Base-by-base conservation (phyloP, 2,888 invertebrate genomes). In the Tenthredo livida region DNA sequence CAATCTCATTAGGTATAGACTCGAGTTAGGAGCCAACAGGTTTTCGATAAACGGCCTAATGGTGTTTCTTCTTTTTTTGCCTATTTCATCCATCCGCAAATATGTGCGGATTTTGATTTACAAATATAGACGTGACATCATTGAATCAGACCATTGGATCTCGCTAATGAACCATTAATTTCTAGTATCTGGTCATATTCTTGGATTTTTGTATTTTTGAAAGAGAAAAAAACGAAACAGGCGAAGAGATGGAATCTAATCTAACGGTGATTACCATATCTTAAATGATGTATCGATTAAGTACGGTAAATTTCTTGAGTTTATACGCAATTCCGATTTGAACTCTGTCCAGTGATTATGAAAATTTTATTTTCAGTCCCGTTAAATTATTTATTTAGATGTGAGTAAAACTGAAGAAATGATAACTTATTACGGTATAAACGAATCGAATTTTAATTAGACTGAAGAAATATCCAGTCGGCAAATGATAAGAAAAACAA, bases 261-360 rank as follows among this genome's bases (percentile, higher is more conserved):
- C 40, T 73, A 73, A 73, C 73, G 73, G 73, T 43, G 25, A 43
- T 73, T 73, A 12, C 15, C 43, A 21, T 21, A 43, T 43, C 40
- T 73, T 40, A 73, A 40, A 12, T 73, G 25, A 21, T 73, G n/a
- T 21, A 73, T 73, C 21, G 7, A 25, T 73, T 73, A 43, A 43
- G 21, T 73, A 43, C 25, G 21, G 40, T 73, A 43, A 43, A 73
- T 43, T 73, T 43, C 10, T 21, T n/a, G n/a, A 40, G 0, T 43
- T 17, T n/a, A 73, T 43, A 67, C 33, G 17, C 33, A 67, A 67
- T 33, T 15, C 67, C 17, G 67, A 29, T 67, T 29, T 67, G 12
- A 10, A 12, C 61, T 21, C 61, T 10, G 25, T 2, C 15, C 10
- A 15, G 54, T 61, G 12, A 61, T 61, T 61, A 61, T 61, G 40